Base-by-base conservation (phyloP, 2,797 vertebrate species). In the Mastacembelus armatus region DNA sequence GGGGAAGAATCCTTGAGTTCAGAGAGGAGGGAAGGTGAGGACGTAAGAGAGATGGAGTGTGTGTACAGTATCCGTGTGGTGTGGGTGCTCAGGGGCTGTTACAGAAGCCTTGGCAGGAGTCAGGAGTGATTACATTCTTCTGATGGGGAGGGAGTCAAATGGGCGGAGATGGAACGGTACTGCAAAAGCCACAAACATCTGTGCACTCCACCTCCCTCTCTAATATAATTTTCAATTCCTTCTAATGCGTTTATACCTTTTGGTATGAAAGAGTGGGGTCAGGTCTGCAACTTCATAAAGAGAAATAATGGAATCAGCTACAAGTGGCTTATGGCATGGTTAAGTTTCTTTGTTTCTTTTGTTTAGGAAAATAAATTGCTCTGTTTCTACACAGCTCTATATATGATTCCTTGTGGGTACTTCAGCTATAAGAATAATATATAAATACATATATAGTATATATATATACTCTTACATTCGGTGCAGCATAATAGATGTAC, bases 91-190 rank as follows among this genome's bases (percentile, higher is more conserved):
- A 29, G 44, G 48, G 55, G 60, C 15, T 67, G 65, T 67, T 66
- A 81, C 74, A 75, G 66, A 38, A 81, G 78, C 63, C 45, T 80
- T 80, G 78, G 76, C 44, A 73, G 43, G 35, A 74, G 63, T 66
- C 10, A 14, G 54, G 65, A 59, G 52, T 75, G 70, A 84, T 86
- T 84, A 71, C 74, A 75, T 74, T 74, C 79, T 71, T 69, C 12
- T 45, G 60, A 68, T 66, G 57, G 54, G 60, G 61, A 56, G 51
- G 22, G 59, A 62, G 72, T 45, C 26, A 18, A 35, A 60, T 29
- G 54, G 62, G 66, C 2, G 16, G 55, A 52, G 73, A 56, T 7
- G 2, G 40, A 27, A 27, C 2, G 24, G 33, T 40, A 10, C 79
- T 58, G 55, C 50, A 67, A 61, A 62, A 66, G 62, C 69, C 35